Evolutionary conservation across 1,140 invertebrate species (phyloP), one percentile per base, ranked within the genome.

Genomic region (Lineus longissimus): DNA sequence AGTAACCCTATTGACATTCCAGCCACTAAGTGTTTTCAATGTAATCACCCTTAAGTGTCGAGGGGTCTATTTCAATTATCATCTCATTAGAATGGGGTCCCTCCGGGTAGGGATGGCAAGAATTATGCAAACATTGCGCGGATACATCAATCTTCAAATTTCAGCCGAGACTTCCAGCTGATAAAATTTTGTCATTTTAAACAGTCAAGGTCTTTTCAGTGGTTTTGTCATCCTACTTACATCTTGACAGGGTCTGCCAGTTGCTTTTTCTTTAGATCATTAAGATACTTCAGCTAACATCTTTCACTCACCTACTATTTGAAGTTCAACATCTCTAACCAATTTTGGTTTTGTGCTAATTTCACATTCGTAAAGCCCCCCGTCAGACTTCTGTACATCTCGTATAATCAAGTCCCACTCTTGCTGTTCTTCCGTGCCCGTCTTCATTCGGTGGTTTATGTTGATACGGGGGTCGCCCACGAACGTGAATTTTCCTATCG

Each of bases 321-420:
- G n/a, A 22, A 51, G 47, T 22, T 4, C n/a, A 51, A 51, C n/a
- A 51, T 51, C 47, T 51, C 25, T 51, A 27, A 51, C 54, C 9
- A 25, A 22, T 27, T 19, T 51, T 51, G 47, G 47, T 51, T 57
- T 60, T 11, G 66, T 65, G 19, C 63, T 68, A 23, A 68, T 62
- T 40, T 68, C 62, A 30, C 66, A 68, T 19, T 68, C 55, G 45
- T 68, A 68, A 15, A 56, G 36, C n/a, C 55, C 63, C 19, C 55
- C 62, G 30, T 68, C 66, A 1, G 31, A 41, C 15, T 57, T 51
- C 17, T 56, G 54, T 17, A 68, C 66, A 29, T 65, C 59, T n/a
- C 64, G 62, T 29, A 68, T 65, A 58, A 68, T 65, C 30, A 68
- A 59, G 23, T 45, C 33, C 66, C 66, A 68, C 54, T 68, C 66